Percentiles rank a stretch among this genome's conserved stretches.
These are phyloP conservation scores for Parasteatoda tepidariorum DNA, from an alignment of 1,140 invertebrate genomes.

Conservation along the genomic window DNA sequence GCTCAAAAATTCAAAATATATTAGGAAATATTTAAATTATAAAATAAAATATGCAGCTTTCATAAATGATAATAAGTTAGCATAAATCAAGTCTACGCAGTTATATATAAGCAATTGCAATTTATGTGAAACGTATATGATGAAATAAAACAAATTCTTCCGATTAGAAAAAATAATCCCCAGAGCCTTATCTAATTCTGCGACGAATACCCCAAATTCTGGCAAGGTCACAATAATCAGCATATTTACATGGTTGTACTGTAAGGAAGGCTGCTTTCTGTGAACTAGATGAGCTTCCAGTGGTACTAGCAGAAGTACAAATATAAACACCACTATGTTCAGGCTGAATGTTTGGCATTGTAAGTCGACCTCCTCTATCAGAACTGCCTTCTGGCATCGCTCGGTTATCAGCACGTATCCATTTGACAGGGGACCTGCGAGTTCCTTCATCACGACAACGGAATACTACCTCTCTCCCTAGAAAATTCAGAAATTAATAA, in stretches of 20 bases:
- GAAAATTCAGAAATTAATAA: not conserved
- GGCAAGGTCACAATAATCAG: constrained; percentile 56
- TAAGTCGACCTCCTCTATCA: constrained; percentile 81
- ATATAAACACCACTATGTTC: constrained; percentile 83
- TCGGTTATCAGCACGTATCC: constrained; percentile 78
- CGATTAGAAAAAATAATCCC: constrained; percentile 39
- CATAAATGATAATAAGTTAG: no score
- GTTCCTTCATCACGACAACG: constrained; percentile 90
- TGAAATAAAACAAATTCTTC: not conserved
- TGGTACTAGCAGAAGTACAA: constrained; percentile 80
- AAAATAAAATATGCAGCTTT: no score
- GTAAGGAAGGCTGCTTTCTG: constrained; percentile 75
- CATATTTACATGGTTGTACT: constrained; percentile 80
- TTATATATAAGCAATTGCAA: no score
- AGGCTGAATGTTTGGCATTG: constrained; percentile 85
- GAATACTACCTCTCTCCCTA: constrained; percentile 87
- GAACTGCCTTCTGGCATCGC: constrained; percentile 78
- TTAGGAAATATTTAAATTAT: no score
- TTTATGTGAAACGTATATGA: not conserved
- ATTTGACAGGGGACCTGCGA: constrained; percentile 79
- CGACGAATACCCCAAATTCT: constrained; percentile 50
- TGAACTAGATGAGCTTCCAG: constrained; percentile 67
- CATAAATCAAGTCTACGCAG: no score
- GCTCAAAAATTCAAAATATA: no score
- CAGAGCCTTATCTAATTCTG: constrained; percentile 37